A percentile compares a stretch with the other conserved stretches of the same genome.
These are phyloP conservation scores for Pangasianodon gigas DNA, from an alignment of 2,113 vertebrate species.

Conservation along the genomic window DNA sequence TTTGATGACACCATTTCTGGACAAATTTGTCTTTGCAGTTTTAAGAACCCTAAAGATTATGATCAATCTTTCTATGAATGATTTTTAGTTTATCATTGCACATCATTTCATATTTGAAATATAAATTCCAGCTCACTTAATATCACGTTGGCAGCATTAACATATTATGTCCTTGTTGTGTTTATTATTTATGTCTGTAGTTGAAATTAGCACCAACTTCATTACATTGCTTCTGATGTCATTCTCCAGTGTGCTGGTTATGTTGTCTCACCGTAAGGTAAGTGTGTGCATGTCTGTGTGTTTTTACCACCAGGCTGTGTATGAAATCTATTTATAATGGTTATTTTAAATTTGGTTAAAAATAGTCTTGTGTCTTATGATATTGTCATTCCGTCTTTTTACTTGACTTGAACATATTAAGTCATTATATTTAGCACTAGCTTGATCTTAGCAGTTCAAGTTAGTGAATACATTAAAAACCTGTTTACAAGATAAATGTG, in stretches of 20 bases:
- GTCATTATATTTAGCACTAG: not conserved
- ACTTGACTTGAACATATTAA: not conserved
- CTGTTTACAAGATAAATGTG: not conserved
- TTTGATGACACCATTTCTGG: not conserved
- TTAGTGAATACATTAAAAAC: not conserved
- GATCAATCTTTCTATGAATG: not conserved
- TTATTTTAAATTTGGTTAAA: not conserved
- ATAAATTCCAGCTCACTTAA: not conserved
- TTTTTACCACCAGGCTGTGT: not conserved
- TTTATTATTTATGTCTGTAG: constrained; percentile 56
- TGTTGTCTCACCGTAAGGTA: constrained; percentile 76
- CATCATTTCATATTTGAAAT: not conserved
- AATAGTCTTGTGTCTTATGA: no score
- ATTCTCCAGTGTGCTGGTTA: constrained; percentile 72
- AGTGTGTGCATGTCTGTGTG: not conserved
- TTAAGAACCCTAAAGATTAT: not conserved
- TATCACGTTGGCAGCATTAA: not conserved
- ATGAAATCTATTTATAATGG: not conserved
- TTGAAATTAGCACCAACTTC: constrained; percentile 73
- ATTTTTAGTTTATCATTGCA: not conserved
- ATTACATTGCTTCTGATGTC: constrained; percentile 73
- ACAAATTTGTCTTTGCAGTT: not conserved
- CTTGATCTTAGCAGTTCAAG: not conserved
- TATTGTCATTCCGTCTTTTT: not conserved
- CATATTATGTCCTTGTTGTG: not conserved